These are phyloP conservation scores for Conomelus anceps DNA, from an alignment of 2,888 invertebrate genomes.

Conservation along the genomic window DNA sequence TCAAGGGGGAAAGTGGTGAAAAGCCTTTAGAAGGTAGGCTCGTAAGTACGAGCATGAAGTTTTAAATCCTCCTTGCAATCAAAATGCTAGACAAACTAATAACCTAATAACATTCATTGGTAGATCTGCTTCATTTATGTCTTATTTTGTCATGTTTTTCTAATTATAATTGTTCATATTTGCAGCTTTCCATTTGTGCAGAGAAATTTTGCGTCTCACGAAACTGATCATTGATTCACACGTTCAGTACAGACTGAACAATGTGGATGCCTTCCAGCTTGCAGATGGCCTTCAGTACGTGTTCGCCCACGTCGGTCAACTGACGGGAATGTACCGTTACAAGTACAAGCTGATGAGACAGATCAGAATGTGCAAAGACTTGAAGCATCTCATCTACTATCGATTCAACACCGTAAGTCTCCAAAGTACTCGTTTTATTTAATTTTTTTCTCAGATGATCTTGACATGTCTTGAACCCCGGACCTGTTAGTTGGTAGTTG, in stretches of 20 bases:
- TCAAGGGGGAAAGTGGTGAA: too few relatives aligned
- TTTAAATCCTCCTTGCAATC: too few relatives aligned
- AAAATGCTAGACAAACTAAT: too few relatives aligned
- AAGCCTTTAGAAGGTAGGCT: too few relatives aligned
- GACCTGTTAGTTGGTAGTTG: too few relatives aligned
- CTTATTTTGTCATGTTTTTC: too few relatives aligned
- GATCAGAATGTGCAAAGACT: conserved; percentile 99
- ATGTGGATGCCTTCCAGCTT: conserved; percentile 97
- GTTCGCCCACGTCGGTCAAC: conserved; percentile 97
- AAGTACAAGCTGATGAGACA: conserved; percentile 98
- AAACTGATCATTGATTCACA: conserved; percentile 98
- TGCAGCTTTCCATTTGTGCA: conserved; percentile 94
- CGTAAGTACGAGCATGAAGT: too few relatives aligned
- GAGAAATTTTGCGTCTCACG: conserved; percentile 96
- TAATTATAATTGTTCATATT: not conserved
- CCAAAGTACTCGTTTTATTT: not conserved
- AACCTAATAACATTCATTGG: too few relatives aligned
- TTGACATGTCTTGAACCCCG: too few relatives aligned
- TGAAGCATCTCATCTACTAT: conserved; percentile 99
- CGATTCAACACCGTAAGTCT: conserved; percentile 88
- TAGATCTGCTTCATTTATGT: too few relatives aligned
- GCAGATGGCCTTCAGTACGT: conserved; percentile 98
- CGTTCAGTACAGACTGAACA: conserved; percentile 97
- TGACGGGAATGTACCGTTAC: conserved; percentile 99
- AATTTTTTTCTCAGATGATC: not conserved